phyloP scores from a whole-genome alignment of 2,113 vertebrate species.

The Octodon degus region DNA sequence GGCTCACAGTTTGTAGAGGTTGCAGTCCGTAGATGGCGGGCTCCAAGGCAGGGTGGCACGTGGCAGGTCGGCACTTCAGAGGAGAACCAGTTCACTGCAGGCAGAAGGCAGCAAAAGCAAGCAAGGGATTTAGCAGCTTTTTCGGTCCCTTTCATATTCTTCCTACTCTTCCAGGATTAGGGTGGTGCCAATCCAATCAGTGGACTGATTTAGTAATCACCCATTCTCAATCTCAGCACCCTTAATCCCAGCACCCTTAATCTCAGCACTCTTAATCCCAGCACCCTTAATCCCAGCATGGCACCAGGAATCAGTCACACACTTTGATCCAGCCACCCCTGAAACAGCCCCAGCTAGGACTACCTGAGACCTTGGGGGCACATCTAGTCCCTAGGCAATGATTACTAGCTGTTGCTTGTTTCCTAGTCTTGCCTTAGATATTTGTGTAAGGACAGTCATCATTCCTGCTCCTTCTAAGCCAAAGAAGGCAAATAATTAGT shows the following conservation, averaged over 20 bases:
- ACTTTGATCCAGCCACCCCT: not conserved
- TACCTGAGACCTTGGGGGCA: not conserved
- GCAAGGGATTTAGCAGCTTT: not conserved
- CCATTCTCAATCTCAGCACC: not conserved
- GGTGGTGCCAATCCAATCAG: not conserved
- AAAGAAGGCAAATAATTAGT: not conserved
- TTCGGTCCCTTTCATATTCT: not conserved
- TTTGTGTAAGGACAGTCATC: not conserved
- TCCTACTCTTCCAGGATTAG: not conserved
- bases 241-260: not conserved
- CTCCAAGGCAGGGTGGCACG: not conserved
- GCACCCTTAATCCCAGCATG: not conserved
- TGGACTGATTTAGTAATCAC: not conserved
- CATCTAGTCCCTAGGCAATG: not conserved
- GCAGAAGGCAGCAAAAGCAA: not conserved
- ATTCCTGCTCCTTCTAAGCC: slow-evolving; percentile 26
- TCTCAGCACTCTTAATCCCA: not conserved
- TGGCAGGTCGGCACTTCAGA: not conserved
- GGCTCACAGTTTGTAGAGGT: not conserved
- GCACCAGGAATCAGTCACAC: not conserved
- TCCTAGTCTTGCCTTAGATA: not conserved
- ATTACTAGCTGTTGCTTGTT: not conserved
- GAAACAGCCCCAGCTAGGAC: not conserved
- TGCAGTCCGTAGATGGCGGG: not conserved
- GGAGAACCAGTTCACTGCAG: not conserved